Evolutionary conservation across 2,113 vertebrate species (phyloP), one percentile per base, ranked within the genome.

Genomic region (Mormyrus lacerda): DNA sequence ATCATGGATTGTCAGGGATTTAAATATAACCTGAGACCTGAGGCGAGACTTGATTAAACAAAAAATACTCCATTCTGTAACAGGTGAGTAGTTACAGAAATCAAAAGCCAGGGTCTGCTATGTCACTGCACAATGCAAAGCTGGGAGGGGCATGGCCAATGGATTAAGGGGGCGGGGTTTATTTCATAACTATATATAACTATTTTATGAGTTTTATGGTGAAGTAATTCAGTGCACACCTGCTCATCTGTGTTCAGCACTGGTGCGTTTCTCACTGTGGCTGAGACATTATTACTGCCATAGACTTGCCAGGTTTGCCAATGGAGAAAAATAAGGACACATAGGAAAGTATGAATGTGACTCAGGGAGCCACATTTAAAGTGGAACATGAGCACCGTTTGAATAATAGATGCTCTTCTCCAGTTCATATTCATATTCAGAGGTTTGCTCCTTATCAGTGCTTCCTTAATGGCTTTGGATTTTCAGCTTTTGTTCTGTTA

Each of bases 401-500:
- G 79, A 89, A 85, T 85, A 61, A 89, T 82, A 89, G 50, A 76
- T 48, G 65, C n/a, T 39, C 53, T 17, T 83, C n/a, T 89, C 50
- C 45, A 24, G 3, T 85, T 61, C 35, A 89, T 58, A 61, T 84
- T 89, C 51, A 84, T 89, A 85, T 89, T 53, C 53, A 61, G 39
- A 84, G 42, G 53, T 35, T 21, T 4, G 48, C 7, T 24, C 88
- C 39, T 47, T 17, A 55, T 58, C 51, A 85, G 39, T 45, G 19
- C 21, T 89, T 84, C 51, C 42, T 58, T 89, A 83, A 65, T 84
- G 51, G 51, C 76, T 61, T 44, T n/a, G 45, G 73, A 90, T 89
- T 89, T 87, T 91, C 65, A 90, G 53, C 79, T 88, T 94, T 92
- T 90, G 90, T 93, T 91, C 87, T 89, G 88, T 91, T 91, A 89